Conservation (phyloP, 2,888 invertebrate species). For the Lymantria monacha region DNA sequence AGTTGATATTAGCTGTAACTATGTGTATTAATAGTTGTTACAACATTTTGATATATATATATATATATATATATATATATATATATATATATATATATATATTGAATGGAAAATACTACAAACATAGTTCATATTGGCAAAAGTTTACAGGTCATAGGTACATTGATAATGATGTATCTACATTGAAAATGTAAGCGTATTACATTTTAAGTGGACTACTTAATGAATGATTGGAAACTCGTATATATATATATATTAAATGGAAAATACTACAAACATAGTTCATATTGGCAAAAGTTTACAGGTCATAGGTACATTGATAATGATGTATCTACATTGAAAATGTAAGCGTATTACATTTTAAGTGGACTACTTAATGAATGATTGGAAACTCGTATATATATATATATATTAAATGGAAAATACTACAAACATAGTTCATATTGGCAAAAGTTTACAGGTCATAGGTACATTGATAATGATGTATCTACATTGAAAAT, state of each 20-base stretch:
- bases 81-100: not conserved
- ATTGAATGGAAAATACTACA: constrained; percentile 8
- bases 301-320: constrained; percentile 4
- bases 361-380: too few relatives aligned
- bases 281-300: not conserved
- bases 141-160: constrained; percentile 4
- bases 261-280: constrained; percentile 6
- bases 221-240: too few relatives aligned
- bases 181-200: not conserved
- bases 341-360: too few relatives aligned
- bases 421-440: constrained; percentile 1
- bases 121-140: not conserved
- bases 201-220: too few relatives aligned
- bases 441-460: not conserved
- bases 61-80: not conserved
- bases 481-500: not conserved
- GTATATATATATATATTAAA: too few relatives aligned
- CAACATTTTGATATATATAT: constrained; percentile 4
- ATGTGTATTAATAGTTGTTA: constrained; percentile 15
- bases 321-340: not conserved
- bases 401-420: constrained; percentile 7
- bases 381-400: too few relatives aligned
- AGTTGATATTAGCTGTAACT: constrained; percentile 25
- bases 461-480: constrained; percentile 3
- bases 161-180: not conserved